Evolutionary conservation across 2,797 vertebrate species (phyloP).

Genomic region (Protosalanx chinensis): DNA sequence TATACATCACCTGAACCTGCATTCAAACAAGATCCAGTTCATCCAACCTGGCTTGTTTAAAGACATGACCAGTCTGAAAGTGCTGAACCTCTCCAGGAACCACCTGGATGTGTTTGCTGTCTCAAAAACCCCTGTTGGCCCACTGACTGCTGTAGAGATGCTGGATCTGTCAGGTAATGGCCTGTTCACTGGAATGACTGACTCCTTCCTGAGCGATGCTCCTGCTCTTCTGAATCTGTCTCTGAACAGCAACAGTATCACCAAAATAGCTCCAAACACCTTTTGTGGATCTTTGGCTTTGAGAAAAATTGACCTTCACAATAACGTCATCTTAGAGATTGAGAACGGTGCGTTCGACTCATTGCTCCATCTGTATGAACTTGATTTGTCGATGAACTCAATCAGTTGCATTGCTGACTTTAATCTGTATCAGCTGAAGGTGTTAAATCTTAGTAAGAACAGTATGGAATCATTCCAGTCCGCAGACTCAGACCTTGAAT

Average conservation of each 20-base stretch:
- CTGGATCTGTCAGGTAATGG: slow-evolving; percentile 89
- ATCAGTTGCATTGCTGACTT: slow-evolving; percentile 93
- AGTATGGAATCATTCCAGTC: slow-evolving; percentile 88
- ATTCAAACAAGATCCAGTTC: slow-evolving; percentile 83
- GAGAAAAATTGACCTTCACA: slow-evolving; percentile 82
- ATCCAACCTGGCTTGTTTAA: slow-evolving; percentile 80
- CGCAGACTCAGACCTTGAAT: slow-evolving; percentile 46
- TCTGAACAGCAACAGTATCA: slow-evolving; percentile 88
- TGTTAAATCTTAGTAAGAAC: slow-evolving; percentile 90
- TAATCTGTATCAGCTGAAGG: slow-evolving; percentile 78
- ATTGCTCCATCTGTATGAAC: slow-evolving; percentile 74
- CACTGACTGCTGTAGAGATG: slow-evolving; percentile 68
- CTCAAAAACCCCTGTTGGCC: slow-evolving; percentile 71
- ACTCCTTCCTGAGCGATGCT: slow-evolving; percentile 79
- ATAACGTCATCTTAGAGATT: slow-evolving; percentile 93
- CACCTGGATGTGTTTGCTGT: slow-evolving; percentile 73
- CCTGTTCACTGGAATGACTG: slow-evolving; percentile 83
- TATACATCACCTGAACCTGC: slow-evolving; percentile 80
- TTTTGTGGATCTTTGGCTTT: slow-evolving; percentile 74
- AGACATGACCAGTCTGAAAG: slow-evolving; percentile 72
- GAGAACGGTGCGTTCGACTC: slow-evolving; percentile 89
- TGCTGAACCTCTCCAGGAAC: slow-evolving; percentile 86
- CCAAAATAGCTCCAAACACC: slow-evolving; percentile 74
- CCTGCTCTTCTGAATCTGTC: slow-evolving; percentile 79
- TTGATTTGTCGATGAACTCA: slow-evolving; percentile 92